Percentiles rank a stretch among this genome's conserved stretches.
These are phyloP conservation scores for Phoebastria nigripes DNA, from an alignment of 2,797 vertebrate genomes.

Conservation along the genomic window DNA sequence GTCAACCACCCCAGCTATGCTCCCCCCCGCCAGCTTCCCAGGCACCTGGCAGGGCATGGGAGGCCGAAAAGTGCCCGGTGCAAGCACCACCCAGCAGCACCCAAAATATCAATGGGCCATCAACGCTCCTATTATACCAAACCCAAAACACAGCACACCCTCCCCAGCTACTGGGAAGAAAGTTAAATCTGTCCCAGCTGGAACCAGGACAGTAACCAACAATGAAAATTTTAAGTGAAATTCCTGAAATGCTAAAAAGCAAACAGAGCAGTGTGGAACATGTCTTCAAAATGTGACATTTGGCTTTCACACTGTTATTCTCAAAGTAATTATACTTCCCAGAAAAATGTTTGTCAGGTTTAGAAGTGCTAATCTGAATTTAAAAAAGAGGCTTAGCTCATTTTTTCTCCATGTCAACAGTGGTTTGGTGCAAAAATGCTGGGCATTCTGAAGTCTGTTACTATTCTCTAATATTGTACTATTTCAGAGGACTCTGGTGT, in stretches of 20 bases:
- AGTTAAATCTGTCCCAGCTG: too few relatives aligned
- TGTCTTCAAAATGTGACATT: neutral
- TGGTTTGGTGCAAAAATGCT: neutral
- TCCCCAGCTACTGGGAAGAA: too few relatives aligned
- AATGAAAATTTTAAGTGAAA: neutral
- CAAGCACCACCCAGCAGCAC: too few relatives aligned
- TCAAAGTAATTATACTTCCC: neutral
- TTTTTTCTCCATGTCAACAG: neutral
- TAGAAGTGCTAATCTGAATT: neutral
- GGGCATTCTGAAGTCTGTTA: neutral
- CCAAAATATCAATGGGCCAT: too few relatives aligned
- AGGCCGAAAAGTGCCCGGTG: too few relatives aligned
- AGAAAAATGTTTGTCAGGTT: neutral
- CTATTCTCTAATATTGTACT: neutral
- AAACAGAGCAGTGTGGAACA: neutral
- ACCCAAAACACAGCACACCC: too few relatives aligned
- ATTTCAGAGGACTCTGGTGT: rapidly evolving
- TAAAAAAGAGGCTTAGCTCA: rapidly evolving
- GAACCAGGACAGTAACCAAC: neutral
- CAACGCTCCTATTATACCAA: too few relatives aligned
- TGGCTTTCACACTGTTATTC: neutral
- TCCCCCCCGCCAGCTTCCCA: too few relatives aligned
- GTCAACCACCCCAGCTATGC: too few relatives aligned
- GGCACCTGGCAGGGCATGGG: too few relatives aligned
- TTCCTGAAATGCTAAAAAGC: neutral